Evolutionary conservation across 2,888 invertebrate species (phyloP).

Genomic region (Thumatha senex): DNA sequence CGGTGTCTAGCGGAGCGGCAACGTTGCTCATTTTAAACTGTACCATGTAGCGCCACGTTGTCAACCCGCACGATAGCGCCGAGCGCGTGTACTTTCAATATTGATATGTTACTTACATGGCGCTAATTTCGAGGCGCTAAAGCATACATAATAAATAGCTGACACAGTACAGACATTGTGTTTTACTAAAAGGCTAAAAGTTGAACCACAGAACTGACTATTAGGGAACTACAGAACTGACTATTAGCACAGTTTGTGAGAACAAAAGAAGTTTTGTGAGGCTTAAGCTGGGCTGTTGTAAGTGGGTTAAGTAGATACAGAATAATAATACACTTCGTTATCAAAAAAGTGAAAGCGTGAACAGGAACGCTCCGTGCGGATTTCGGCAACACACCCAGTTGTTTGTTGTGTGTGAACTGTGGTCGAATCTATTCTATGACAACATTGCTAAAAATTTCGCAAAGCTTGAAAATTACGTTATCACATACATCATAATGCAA

Average conservation of each 20-base stretch:
- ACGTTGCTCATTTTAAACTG: slow-evolving; percentile 48
- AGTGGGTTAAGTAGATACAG: slow-evolving; percentile 35
- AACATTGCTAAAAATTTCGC: no score
- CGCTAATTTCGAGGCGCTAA: slow-evolving; percentile 42
- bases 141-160: slow-evolving; percentile 10
- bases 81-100: slow-evolving; percentile 33
- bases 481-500: no score
- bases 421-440: no score
- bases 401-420: no score
- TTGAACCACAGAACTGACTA: slow-evolving; percentile 48
- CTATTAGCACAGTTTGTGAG: slow-evolving; percentile 50
- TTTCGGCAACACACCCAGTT: background rate
- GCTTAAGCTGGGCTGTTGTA: slow-evolving; percentile 21
- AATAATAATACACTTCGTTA: slow-evolving; percentile 23
- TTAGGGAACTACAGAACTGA: slow-evolving; percentile 46
- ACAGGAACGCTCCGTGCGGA: slow-evolving; percentile 4
- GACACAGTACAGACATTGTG: no score
- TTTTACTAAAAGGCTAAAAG: slow-evolving; percentile 54
- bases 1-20: slow-evolving; percentile 69
- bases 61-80: slow-evolving; percentile 37
- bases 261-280: slow-evolving; percentile 50
- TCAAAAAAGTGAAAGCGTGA: slow-evolving; percentile 32
- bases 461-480: no score
- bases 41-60: slow-evolving; percentile 40
- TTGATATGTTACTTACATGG: slow-evolving; percentile 43